Percentiles rank a stretch among this genome's conserved stretches.
Conservation (phyloP, 2,797 vertebrate genomes). For the Crenuchus spilurus region DNA sequence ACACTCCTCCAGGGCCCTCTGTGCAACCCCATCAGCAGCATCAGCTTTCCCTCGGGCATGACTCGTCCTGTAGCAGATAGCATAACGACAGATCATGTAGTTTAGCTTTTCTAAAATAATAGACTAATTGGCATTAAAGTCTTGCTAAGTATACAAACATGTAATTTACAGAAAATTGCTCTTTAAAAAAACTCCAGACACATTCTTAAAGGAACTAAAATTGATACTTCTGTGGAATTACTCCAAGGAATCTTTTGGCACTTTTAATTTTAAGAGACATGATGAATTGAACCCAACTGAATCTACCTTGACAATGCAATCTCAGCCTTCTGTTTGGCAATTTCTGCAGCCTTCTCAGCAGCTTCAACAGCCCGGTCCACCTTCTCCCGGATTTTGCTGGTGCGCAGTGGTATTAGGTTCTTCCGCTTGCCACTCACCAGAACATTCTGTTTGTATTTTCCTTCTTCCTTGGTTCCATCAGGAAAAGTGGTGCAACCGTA, state of each 20-base stretch:
- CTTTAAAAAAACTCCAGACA: not conserved
- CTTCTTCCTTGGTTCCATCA: conserved; percentile 95
- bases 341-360: conserved; percentile 88
- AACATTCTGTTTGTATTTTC: conserved; percentile 96
- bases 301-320: conserved; percentile 93
- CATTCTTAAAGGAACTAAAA: not conserved
- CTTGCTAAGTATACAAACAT: too few species aligned
- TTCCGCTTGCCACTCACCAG: conserved; percentile 96
- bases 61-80: conserved; percentile 82
- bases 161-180: too few species aligned
- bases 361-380: conserved; percentile 94
- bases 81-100: not conserved
- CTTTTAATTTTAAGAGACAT: too few species aligned
- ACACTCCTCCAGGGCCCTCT: conserved; percentile 92
- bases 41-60: conserved; percentile 95
- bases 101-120: not conserved
- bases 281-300: not conserved
- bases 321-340: conserved; percentile 95
- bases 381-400: conserved; percentile 97
- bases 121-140: not conserved
- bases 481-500: conserved; percentile 98
- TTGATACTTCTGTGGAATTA: not conserved
- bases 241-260: not conserved
- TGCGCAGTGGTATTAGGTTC: conserved; percentile 94
- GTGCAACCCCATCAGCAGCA: conserved; percentile 88